Conservation (phyloP, 1,140 invertebrate genomes). For the Neuroterus valhalla region DNA sequence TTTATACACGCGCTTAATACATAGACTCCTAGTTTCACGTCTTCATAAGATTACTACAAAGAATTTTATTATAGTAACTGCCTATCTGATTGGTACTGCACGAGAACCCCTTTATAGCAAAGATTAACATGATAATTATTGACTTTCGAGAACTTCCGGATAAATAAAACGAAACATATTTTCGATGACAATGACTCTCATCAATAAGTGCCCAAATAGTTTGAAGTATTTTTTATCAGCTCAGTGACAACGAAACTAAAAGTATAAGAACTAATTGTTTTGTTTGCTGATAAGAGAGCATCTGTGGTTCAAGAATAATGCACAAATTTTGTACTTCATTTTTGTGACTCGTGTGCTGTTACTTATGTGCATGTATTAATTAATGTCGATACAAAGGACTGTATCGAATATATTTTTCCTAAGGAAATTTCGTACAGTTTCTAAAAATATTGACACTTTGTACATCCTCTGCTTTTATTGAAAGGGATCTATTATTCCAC, state of each 20-base stretch:
- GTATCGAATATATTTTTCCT: slow-evolving; percentile 15
- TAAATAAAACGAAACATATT: neutral
- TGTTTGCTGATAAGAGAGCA: neutral
- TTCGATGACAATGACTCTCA: neutral
- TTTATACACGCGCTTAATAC: slow-evolving; percentile 11
- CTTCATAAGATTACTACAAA: neutral
- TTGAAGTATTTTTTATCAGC: neutral
- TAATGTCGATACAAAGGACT: slow-evolving; percentile 5
- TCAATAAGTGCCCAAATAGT: slow-evolving; percentile 25
- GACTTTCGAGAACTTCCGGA: slow-evolving; percentile 2
- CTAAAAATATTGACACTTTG: neutral
- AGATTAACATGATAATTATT: slow-evolving; percentile 4
- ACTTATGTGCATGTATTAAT: neutral
- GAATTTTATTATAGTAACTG: slow-evolving; percentile 20
- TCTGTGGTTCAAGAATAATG: slow-evolving; percentile 9
- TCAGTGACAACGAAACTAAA: slow-evolving; percentile 13
- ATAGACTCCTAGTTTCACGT: neutral
- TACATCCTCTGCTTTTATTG: neutral
- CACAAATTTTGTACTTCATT: slow-evolving; percentile 20
- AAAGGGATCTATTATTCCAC: neutral
- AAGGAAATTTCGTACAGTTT: slow-evolving; percentile 1
- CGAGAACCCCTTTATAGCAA: neutral
- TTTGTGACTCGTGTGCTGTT: slow-evolving; percentile 1
- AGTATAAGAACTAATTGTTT: neutral
- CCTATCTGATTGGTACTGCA: neutral